Conservation (phyloP, 2,797 vertebrate species). For the Enteromius unitaeniatus region DNA sequence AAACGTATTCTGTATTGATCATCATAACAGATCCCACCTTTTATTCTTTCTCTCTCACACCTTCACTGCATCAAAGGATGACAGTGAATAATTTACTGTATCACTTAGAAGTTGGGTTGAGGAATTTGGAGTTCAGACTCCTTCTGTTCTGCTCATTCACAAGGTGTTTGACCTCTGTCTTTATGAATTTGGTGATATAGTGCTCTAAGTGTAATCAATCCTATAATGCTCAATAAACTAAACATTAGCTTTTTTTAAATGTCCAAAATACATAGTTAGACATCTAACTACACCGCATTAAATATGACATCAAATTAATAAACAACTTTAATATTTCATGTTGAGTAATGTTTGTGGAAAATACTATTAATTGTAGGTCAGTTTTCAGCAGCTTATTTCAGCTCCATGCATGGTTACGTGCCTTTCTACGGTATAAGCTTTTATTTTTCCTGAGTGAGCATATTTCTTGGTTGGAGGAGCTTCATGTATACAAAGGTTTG, state of each 20-base stretch:
- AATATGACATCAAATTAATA: neutral
- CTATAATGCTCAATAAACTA: neutral
- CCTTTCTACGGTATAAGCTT: constrained; percentile 63
- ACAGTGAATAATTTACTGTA: constrained; percentile 76
- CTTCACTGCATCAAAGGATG: constrained; percentile 70
- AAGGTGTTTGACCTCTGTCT: neutral
- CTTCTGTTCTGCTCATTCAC: neutral
- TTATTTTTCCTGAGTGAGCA: constrained; percentile 69
- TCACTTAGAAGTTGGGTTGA: constrained; percentile 64
- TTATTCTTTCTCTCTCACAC: constrained; percentile 2
- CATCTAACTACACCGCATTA: neutral
- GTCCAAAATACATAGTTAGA: neutral
- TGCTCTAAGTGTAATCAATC: neutral
- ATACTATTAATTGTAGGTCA: neutral
- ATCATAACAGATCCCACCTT: constrained; percentile 7
- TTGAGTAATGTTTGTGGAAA: neutral
- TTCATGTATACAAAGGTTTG: neutral
- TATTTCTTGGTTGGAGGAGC: constrained; percentile 2
- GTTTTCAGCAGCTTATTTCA: constrained; percentile 50
- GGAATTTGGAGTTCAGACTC: neutral
- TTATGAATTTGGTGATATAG: neutral
- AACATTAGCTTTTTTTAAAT: neutral
- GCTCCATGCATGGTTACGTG: constrained; percentile 77
- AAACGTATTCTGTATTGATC: constrained; percentile 78
- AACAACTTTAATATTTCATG: neutral